Evolutionary conservation across 2,888 invertebrate species (phyloP), one percentile per base, ranked within the genome.

Genomic region (Hydropsyche betteni): DNA sequence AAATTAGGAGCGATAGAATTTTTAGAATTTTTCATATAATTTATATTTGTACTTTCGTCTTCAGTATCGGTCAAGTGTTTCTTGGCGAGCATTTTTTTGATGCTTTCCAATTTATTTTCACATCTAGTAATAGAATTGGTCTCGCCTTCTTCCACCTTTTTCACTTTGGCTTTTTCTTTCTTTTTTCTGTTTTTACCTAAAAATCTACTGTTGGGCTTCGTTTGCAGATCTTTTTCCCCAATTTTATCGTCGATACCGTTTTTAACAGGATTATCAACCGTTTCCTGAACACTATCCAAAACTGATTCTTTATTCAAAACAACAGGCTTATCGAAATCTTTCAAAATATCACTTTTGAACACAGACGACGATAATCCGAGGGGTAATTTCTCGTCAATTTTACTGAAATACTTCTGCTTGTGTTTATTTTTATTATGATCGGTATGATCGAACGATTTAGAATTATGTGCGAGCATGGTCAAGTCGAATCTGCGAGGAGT

Each of bases 81-180:
- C 36, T 36, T 36, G 8, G 24, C 36, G 12, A 77, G 36, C 50
- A 75, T 68, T 7, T 64, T 73, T 64, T 72, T 77, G n/a, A 77
- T 14, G 36, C 34, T 50, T 7, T 74, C 77, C 16, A 77, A 16
- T 69, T 75, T 75, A 51, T 75, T 61, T 55, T 69, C 76, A 52
- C 78, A 78, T 14, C 72, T 76, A 34, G 14, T 24, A 16, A 78
- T 73, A 14, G 74, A 75, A 38, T 77, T 71, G 8, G 16, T 8
- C 8, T 51, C n/a, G 12, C 16, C 50, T 34, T 74, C 74, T 12
- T 74, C 68, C 3, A 34, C 38, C 5, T 50, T 34, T 53, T 74
- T 53, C 14, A 36, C 68, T 16, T 70, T 58, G n/a, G 14, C 53
- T 33, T 76, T 76, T 5, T 76, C 76, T 7, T 68, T 75, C 38